These are phyloP conservation scores for Helicorthomorpha holstii DNA, from an alignment of 1,140 invertebrate genomes.

Conservation along the genomic window DNA sequence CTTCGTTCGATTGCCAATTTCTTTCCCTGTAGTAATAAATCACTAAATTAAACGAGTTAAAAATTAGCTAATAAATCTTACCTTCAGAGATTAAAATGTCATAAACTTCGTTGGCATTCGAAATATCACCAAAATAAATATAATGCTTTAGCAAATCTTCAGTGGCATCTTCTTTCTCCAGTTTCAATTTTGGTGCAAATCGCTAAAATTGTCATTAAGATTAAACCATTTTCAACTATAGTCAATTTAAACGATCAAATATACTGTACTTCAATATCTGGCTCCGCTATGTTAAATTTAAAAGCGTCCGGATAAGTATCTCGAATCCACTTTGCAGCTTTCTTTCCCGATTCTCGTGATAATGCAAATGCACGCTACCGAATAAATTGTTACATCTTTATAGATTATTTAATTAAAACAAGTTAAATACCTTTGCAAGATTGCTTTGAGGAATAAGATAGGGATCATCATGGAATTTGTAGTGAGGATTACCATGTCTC, in stretches of 20 bases:
- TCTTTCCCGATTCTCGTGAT: constrained; percentile 65
- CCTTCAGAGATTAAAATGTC: constrained; percentile 44
- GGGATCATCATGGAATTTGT: constrained; percentile 80
- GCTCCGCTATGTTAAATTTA: constrained; percentile 48
- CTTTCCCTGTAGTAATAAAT: background rate
- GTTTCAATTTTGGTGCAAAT: background rate
- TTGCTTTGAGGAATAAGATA: constrained; percentile 66
- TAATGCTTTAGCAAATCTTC: constrained; percentile 28
- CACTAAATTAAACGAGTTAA: background rate
- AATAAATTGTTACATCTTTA: background rate
- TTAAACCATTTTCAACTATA: background rate
- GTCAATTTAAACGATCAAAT: background rate
- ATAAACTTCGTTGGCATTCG: constrained; percentile 54
- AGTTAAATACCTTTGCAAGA: constrained; percentile 19
- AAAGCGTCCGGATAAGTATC: constrained; percentile 59
- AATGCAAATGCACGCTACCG: constrained; percentile 54
- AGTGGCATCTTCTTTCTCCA: background rate
- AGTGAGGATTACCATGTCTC: constrained; percentile 63
- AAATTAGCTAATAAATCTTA: constrained; percentile 20
- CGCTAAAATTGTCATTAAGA: background rate
- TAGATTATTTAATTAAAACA: background rate
- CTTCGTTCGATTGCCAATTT: background rate
- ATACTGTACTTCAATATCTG: constrained; percentile 30
- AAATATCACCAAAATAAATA: constrained; percentile 43
- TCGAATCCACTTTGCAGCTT: constrained; percentile 67